Conservation (phyloP, 1,140 invertebrate species). For the Drosophila takahashii region DNA sequence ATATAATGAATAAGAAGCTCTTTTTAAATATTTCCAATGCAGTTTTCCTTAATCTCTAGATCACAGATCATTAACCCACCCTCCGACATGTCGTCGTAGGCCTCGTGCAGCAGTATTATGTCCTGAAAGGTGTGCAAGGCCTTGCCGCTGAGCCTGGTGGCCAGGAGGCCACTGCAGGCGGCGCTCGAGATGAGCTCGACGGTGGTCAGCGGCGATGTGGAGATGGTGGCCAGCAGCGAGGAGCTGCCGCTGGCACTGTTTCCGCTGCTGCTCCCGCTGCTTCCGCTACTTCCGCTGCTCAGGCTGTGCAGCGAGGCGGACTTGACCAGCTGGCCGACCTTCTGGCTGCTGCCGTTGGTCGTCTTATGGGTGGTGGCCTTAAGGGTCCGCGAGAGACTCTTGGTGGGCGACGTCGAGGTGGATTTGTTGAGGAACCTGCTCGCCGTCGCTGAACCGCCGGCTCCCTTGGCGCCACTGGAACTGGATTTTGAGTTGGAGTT, state of each 20-base stretch:
- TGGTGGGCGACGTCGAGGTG: constrained; percentile 61
- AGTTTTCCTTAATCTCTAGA: neutral
- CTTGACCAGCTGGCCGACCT: constrained; percentile 72
- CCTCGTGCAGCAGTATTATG: constrained; percentile 77
- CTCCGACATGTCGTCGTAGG: constrained; percentile 88
- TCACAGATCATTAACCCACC: constrained; percentile 76
- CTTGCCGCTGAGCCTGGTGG: constrained; percentile 75
- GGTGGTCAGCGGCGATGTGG: constrained; percentile 75
- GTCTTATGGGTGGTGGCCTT: constrained; percentile 75
- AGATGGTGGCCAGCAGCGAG: constrained; percentile 81
- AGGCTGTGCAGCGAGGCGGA: constrained; percentile 77
- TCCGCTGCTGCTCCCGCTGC: constrained; percentile 45
- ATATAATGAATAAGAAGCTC: no score
- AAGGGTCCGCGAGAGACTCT: constrained; percentile 59
- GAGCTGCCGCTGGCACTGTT: constrained; percentile 60
- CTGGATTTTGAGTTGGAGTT: constrained; percentile 22
- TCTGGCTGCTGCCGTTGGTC: constrained; percentile 24
- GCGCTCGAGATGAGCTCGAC: constrained; percentile 78
- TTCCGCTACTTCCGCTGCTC: constrained; percentile 67
- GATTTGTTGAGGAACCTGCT: constrained; percentile 68
- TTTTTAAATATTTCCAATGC: neutral
- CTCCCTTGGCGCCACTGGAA: constrained; percentile 40
- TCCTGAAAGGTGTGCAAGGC: constrained; percentile 80
- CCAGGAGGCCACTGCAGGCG: constrained; percentile 76
- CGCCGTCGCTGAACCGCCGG: constrained; percentile 51